A percentile compares a stretch with the other conserved stretches of the same genome.
Evolutionary conservation across 2,797 vertebrate genomes (phyloP).

Genomic region (Spatula versicolor): DNA sequence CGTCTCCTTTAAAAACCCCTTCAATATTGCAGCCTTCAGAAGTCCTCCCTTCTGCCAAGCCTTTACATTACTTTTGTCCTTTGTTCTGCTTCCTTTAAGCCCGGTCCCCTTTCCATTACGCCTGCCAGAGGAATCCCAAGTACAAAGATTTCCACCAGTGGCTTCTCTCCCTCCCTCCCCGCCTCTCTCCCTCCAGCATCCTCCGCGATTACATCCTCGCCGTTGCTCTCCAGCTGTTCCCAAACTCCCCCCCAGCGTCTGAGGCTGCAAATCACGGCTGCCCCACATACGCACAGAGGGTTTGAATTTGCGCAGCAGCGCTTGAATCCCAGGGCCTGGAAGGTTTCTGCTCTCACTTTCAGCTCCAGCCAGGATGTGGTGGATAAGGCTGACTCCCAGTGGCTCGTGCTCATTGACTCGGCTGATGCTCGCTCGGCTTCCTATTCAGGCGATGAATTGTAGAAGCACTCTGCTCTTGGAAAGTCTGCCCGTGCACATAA

Average conservation of each 20-base stretch:
- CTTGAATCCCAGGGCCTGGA: background rate
- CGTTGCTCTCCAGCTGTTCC: background rate
- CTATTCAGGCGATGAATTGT: background rate
- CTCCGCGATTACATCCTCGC: background rate
- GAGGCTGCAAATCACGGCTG: background rate
- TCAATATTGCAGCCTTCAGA: background rate
- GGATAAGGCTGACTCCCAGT: background rate
- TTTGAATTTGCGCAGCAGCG: background rate
- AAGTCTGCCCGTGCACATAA: background rate
- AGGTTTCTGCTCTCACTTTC: background rate
- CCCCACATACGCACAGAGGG: fast-evolving
- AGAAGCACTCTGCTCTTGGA: background rate
- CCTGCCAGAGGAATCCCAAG: background rate
- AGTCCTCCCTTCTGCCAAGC: background rate
- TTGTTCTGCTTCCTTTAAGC: background rate
- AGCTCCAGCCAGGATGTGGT: fast-evolving
- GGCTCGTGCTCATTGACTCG: background rate
- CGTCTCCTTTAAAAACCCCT: background rate
- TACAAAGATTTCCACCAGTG: background rate
- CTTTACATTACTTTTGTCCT: background rate
- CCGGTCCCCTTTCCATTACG: background rate
- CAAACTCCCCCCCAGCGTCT: background rate
- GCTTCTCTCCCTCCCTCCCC: background rate
- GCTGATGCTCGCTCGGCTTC: background rate
- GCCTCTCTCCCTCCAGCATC: background rate